Conservation (phyloP, 1,140 invertebrate genomes). For the Oncopodura yosiiana region DNA sequence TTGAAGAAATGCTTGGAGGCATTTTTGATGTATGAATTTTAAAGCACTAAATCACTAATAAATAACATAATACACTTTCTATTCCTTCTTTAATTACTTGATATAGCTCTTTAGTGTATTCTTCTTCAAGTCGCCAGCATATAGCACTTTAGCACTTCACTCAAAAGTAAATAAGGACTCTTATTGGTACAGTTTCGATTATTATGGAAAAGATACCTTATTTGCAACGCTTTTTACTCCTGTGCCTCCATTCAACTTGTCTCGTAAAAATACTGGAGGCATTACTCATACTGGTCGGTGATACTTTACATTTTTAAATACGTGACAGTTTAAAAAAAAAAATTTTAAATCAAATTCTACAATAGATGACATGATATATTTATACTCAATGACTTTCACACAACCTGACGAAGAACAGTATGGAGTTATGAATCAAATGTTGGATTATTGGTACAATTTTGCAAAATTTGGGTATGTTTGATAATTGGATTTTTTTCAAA, state of each 20-base stretch:
- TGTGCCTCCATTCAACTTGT: too few species aligned
- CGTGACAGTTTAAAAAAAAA: too few species aligned
- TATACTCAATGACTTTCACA: conserved; percentile 14
- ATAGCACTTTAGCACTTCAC: not conserved
- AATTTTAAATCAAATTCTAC: too few species aligned
- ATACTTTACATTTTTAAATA: too few species aligned
- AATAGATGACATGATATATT: conserved; percentile 27
- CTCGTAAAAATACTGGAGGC: too few species aligned
- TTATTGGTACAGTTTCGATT: conserved; percentile 3
- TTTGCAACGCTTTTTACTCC: too few species aligned
- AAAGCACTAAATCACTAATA: too few species aligned
- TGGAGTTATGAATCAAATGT: conserved; percentile 13
- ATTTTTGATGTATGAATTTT: not conserved
- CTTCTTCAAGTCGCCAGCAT: not conserved
- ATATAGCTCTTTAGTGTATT: not conserved
- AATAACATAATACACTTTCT: too few species aligned
- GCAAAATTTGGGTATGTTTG: conserved; percentile 29
- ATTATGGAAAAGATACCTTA: too few species aligned
- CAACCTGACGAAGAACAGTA: conserved; percentile 16
- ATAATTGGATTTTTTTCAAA: too few species aligned
- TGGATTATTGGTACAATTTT: conserved; percentile 33
- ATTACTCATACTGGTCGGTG: too few species aligned
- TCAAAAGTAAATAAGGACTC: not conserved
- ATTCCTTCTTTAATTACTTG: too few species aligned
- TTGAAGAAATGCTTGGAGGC: conserved; percentile 1